phyloP scores from a whole-genome alignment of 2,113 vertebrate species.

The Acrocephalus kingi region DNA sequence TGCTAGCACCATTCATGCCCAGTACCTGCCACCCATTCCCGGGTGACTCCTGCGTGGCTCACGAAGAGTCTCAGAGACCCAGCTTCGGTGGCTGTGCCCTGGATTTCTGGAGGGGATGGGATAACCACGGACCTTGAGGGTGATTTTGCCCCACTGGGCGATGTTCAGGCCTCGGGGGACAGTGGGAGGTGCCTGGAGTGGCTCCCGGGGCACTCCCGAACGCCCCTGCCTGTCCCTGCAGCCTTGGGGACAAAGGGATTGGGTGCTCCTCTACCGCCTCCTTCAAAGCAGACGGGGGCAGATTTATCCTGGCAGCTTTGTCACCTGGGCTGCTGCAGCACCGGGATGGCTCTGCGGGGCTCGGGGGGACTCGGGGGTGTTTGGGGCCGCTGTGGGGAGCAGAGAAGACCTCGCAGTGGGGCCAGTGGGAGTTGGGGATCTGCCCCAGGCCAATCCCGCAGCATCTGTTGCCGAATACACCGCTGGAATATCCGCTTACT shows the following conservation, averaged over 20 bases:
- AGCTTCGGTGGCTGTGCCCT: neutral
- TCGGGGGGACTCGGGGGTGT: neutral
- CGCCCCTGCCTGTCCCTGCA: neutral
- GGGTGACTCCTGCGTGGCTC: neutral
- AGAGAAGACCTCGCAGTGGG: too few relatives aligned
- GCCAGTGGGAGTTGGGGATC: neutral
- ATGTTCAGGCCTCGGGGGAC: neutral
- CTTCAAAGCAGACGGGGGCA: neutral
- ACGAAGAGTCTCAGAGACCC: neutral
- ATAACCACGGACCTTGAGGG: fast-evolving
- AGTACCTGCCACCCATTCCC: neutral
- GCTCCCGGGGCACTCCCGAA: neutral
- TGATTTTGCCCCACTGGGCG: fast-evolving
- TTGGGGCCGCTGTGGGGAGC: neutral
- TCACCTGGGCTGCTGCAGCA: neutral
- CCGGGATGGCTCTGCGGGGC: fast-evolving
- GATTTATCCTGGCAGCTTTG: neutral
- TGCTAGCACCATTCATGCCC: fast-evolving
- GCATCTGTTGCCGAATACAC: neutral
- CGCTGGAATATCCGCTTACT: fast-evolving
- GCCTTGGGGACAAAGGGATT: neutral
- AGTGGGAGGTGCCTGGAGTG: neutral
- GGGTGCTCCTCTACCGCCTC: neutral
- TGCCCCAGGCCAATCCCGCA: neutral
- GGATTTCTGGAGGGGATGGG: neutral